phyloP scores from a whole-genome alignment of 2,113 vertebrate species.

The Onychostruthus taczanowskii region DNA sequence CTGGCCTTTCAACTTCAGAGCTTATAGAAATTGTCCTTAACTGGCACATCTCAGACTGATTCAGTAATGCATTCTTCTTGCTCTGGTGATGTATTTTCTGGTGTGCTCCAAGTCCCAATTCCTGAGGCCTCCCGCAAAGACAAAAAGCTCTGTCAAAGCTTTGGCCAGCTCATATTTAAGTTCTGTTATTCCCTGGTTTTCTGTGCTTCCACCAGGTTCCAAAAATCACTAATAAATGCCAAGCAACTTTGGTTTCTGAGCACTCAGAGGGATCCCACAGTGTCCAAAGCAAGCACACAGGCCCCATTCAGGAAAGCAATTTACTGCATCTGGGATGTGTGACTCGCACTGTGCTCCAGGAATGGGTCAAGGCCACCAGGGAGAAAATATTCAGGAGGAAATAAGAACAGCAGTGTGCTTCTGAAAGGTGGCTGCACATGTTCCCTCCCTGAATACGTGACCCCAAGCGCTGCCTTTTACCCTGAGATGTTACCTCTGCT shows the following conservation, averaged over 20 bases:
- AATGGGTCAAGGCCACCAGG: not conserved
- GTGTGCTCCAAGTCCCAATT: not conserved
- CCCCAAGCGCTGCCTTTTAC: not conserved
- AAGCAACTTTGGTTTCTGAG: slow-evolving; percentile 21
- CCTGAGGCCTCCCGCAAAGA: not conserved
- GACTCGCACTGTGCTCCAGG: not conserved
- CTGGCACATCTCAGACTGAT: not conserved
- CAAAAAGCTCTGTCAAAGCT: not conserved
- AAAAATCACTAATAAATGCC: slow-evolving; percentile 14
- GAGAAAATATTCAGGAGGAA: not conserved
- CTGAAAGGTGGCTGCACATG: not conserved
- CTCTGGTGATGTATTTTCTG: not conserved
- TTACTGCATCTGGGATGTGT: not conserved
- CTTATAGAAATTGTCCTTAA: not conserved
- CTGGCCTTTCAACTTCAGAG: not conserved
- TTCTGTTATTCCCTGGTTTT: not conserved
- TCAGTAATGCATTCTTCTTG: not conserved
- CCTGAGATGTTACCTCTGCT: not conserved
- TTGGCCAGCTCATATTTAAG: not conserved
- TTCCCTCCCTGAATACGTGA: not conserved
- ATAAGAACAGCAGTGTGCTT: not conserved
- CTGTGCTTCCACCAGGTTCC: not conserved
- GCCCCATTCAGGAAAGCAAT: not conserved
- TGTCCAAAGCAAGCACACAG: not conserved
- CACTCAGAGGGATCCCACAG: not conserved